Conservation (phyloP, 1,140 invertebrate genomes). For the Drosophila murphyi region DNA sequence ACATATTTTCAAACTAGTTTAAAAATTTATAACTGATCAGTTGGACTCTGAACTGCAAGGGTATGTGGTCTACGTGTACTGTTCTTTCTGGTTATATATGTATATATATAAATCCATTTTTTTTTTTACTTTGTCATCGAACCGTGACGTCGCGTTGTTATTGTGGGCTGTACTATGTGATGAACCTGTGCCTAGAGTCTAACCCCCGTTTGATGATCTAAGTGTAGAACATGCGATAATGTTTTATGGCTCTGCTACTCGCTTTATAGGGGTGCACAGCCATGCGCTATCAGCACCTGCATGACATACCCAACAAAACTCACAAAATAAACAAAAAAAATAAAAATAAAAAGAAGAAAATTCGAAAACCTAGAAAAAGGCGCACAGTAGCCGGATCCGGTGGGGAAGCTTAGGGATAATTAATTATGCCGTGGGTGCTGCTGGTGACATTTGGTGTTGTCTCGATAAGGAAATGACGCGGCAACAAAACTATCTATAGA, state of each 20-base stretch:
- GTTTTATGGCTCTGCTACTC: constrained; percentile 56
- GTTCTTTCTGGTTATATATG: background rate
- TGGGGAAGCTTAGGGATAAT: constrained; percentile 62
- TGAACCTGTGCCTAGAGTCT: constrained; percentile 65
- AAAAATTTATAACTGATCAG: too few species aligned
- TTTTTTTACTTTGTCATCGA: constrained; percentile 75
- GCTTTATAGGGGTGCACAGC: constrained; percentile 70
- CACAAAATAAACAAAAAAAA: background rate
- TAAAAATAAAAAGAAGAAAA: constrained; percentile 10
- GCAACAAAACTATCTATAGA: constrained; percentile 50
- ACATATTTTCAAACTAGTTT: too few species aligned
- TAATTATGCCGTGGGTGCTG: constrained; percentile 65
- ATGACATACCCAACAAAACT: constrained; percentile 40
- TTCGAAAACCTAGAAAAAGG: constrained; percentile 8
- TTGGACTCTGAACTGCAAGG: background rate
- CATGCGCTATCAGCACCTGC: constrained; percentile 56
- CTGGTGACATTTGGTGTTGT: constrained; percentile 66
- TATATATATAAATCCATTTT: constrained; percentile 13
- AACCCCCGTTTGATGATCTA: constrained; percentile 78
- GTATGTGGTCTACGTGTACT: background rate
- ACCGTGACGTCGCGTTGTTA: constrained; percentile 68
- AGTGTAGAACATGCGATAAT: constrained; percentile 81
- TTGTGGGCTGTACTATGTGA: constrained; percentile 39
- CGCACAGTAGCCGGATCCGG: constrained; percentile 34
- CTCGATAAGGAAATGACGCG: constrained; percentile 76